phyloP scores from a whole-genome alignment of 2,113 vertebrate species.

The Elachura formosa region DNA sequence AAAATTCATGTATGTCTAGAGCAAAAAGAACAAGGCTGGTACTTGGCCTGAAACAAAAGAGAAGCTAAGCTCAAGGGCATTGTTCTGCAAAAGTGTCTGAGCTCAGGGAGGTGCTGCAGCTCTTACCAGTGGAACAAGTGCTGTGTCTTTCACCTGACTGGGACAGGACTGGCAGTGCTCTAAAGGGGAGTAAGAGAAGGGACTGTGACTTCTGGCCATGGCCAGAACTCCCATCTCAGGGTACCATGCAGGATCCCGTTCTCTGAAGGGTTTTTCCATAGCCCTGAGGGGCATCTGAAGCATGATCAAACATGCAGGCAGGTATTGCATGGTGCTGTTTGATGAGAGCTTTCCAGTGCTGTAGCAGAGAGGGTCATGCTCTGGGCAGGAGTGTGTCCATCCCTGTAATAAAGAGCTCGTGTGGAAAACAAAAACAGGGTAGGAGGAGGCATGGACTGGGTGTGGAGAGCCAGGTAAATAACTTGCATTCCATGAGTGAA shows the following conservation, averaged over 20 bases:
- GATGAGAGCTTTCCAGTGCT: neutral
- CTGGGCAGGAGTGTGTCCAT: neutral
- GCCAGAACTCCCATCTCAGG: neutral
- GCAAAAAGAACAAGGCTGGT: neutral
- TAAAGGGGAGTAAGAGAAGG: neutral
- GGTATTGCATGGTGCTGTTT: neutral
- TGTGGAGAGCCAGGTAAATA: neutral
- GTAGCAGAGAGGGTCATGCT: neutral
- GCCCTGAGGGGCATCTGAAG: neutral
- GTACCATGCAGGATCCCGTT: neutral
- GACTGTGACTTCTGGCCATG: neutral
- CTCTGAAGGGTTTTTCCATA: neutral
- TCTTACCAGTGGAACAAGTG: neutral
- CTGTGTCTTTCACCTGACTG: neutral
- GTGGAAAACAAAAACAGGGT: neutral
- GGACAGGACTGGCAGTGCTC: accelerated
- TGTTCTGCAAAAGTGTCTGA: neutral
- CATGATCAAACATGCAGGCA: neutral
- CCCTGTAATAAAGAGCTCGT: neutral
- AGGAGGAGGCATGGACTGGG: neutral
- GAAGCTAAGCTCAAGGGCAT: accelerated
- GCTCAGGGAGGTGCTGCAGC: neutral
- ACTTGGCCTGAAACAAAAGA: neutral
- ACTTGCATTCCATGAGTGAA: neutral
- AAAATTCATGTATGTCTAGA: neutral